These are phyloP conservation scores for Uromys caudimaculatus DNA, from an alignment of 2,797 vertebrate species.

Conservation along the genomic window DNA sequence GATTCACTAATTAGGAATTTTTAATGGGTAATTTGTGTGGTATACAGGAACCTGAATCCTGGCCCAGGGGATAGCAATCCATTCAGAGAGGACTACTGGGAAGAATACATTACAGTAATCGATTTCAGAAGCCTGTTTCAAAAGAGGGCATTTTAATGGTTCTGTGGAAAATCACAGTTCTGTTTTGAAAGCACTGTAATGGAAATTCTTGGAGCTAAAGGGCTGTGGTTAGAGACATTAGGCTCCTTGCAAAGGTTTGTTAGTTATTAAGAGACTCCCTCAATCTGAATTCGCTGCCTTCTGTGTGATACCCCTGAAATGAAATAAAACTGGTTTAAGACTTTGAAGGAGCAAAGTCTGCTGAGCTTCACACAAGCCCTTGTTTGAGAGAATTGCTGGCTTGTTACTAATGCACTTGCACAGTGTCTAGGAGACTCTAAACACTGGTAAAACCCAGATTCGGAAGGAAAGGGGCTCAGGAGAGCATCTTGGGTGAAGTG, in stretches of 20 bases:
- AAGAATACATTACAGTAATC: slow-evolving; percentile 71
- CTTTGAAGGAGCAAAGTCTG: slow-evolving; percentile 73
- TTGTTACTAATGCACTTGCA: slow-evolving; percentile 41
- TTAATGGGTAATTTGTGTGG: slow-evolving; percentile 53
- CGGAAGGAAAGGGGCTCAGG: not conserved
- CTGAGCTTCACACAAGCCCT: slow-evolving; percentile 70
- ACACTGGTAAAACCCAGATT: not conserved
- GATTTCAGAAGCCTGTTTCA: slow-evolving; percentile 74
- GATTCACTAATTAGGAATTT: slow-evolving; percentile 64
- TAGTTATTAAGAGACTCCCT: slow-evolving; percentile 40
- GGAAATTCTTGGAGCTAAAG: slow-evolving; percentile 58
- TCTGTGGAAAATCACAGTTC: slow-evolving; percentile 54
- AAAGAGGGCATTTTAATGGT: slow-evolving; percentile 70
- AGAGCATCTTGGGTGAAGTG: not conserved
- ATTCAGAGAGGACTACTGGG: slow-evolving; percentile 14
- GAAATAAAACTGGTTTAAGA: slow-evolving; percentile 68
- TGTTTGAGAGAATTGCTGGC: slow-evolving; percentile 6
- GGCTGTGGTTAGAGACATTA: slow-evolving; percentile 55
- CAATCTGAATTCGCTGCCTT: slow-evolving; percentile 11
- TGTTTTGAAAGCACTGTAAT: slow-evolving; percentile 74
- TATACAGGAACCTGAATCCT: slow-evolving; percentile 34
- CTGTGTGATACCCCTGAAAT: slow-evolving; percentile 57
- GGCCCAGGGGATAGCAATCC: slow-evolving; percentile 47
- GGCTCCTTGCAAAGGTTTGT: slow-evolving; percentile 18
- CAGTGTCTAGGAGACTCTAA: slow-evolving; percentile 11